Conservation (phyloP, 2,797 vertebrate species). For the Miichthys miiuy region DNA sequence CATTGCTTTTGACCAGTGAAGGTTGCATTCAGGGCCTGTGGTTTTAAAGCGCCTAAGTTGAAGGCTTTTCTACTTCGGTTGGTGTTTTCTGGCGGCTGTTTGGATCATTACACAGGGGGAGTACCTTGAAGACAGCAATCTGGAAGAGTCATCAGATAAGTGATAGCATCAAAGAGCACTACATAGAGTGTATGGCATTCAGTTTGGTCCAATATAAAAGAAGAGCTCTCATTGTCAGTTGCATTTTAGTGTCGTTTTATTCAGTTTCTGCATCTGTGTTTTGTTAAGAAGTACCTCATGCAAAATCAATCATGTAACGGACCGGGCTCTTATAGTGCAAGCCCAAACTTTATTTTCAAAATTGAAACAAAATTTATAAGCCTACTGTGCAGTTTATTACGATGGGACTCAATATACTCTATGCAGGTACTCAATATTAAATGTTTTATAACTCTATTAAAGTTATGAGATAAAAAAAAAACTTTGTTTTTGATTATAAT, state of each 20-base stretch:
- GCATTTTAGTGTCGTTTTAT: constrained; percentile 7
- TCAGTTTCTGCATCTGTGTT: constrained; percentile 14
- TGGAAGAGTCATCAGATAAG: constrained; percentile 59
- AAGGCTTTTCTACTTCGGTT: constrained; percentile 36
- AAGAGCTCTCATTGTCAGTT: neutral
- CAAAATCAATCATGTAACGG: constrained; percentile 24
- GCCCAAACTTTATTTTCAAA: constrained; percentile 14
- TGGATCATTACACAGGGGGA: constrained; percentile 23
- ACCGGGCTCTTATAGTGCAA: neutral
- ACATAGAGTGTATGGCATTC: constrained; percentile 3
- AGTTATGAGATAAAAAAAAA: neutral
- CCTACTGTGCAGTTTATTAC: constrained; percentile 1
- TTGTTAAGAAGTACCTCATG: constrained; percentile 22
- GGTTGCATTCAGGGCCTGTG: neutral
- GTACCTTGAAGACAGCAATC: constrained; percentile 41
- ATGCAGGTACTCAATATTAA: neutral
- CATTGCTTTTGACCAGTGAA: neutral
- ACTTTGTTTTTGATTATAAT: neutral
- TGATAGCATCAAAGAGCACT: neutral
- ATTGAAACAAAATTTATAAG: constrained; percentile 9
- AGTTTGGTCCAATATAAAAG: constrained; percentile 25
- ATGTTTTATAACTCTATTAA: neutral
- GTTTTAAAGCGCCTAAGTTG: constrained; percentile 6
- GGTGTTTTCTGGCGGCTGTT: constrained; percentile 49
- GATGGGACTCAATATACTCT: neutral